Base-by-base conservation (phyloP, 2,888 invertebrate genomes). In the Platynereis dumerilii region DNA sequence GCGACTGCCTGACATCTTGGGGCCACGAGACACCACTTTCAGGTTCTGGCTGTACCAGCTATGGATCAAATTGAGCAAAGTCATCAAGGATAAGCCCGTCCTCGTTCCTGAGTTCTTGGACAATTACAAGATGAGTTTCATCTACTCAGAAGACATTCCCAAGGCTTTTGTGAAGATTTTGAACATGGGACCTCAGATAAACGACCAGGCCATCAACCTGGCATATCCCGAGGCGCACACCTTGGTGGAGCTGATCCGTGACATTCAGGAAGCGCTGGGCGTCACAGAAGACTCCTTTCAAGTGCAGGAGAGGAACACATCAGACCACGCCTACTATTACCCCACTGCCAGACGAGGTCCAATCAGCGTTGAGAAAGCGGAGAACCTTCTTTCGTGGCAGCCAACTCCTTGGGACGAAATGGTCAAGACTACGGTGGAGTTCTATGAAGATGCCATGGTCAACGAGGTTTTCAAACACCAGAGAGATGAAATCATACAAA, bases 41-140 rank as follows among this genome's bases (percentile, higher is more conserved):
- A 73, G 86, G 7, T 85, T 81, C 80, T 86, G 85, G 85, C 76
- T 82, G 2, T 86, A 85, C 71, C 85, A 85, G 66, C 66, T 85
- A 67, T 86, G 86, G 86, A 73, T 85, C 42, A 75, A 79, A 67
- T 71, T 44, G 17, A 39, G 56, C 20, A 1, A 29, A 44, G 24
- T 29, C n/a, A 56, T 69, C 55, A 59, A 55, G 10, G 74, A 78
- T 29, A 69, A 73, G 27, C 78, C 78, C 10, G 69, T 84, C 17
- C 71, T 72, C 17, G 73, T 85, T 26, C 84, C 85, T 0, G 65
- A 72, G 22, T 73, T 73, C 29, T 71, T 81, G 15, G 70, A 71
- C 45, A 72, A 76, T 53, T 74, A 80, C 28, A 76, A 76, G 39
- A 77, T 85, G 29, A 85, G 85, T 63, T 79, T 84, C 55, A 85